Percentiles rank a stretch among this genome's conserved stretches.
These are phyloP conservation scores for Mantis religiosa DNA, from an alignment of 2,888 invertebrate genomes.

Conservation along the genomic window DNA sequence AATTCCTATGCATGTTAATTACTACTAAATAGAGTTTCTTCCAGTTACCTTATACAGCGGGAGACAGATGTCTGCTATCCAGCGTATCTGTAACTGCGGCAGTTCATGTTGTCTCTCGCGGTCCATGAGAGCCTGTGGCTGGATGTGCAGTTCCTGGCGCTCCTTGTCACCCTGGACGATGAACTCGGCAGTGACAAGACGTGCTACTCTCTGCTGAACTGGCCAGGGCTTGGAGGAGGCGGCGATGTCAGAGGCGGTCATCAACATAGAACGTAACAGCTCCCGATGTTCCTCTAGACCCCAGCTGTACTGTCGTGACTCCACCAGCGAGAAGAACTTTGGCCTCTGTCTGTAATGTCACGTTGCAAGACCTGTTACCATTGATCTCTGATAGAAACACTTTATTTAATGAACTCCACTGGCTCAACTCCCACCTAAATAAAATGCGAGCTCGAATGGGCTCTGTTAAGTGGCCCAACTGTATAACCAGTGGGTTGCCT, in stretches of 20 bases:
- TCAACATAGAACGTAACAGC: constrained; percentile 48
- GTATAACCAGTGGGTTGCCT: too few species aligned
- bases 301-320: constrained; percentile 44
- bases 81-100: constrained; percentile 51
- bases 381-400: too few species aligned
- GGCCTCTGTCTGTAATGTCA: constrained; percentile 41
- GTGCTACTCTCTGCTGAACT: constrained; percentile 51
- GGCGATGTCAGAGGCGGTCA: constrained; percentile 57
- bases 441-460: too few species aligned
- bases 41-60: constrained; percentile 47
- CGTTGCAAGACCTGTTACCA: background rate
- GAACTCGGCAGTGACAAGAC: constrained; percentile 50
- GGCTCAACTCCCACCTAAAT: too few species aligned
- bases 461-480: too few species aligned
- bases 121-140: constrained; percentile 57
- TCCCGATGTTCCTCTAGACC: constrained; percentile 44
- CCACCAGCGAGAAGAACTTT: constrained; percentile 48
- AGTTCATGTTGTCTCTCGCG: constrained; percentile 52
- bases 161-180: constrained; percentile 53
- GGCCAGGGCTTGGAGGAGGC: constrained; percentile 58
- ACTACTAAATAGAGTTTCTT: too few species aligned
- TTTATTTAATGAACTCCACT: too few species aligned
- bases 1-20: too few species aligned
- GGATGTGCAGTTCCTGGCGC: constrained; percentile 47
- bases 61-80: constrained; percentile 45